Evolutionary conservation across 2,797 vertebrate species (phyloP), one percentile per base, ranked within the genome.

Genomic region (Naso thynnoides): DNA sequence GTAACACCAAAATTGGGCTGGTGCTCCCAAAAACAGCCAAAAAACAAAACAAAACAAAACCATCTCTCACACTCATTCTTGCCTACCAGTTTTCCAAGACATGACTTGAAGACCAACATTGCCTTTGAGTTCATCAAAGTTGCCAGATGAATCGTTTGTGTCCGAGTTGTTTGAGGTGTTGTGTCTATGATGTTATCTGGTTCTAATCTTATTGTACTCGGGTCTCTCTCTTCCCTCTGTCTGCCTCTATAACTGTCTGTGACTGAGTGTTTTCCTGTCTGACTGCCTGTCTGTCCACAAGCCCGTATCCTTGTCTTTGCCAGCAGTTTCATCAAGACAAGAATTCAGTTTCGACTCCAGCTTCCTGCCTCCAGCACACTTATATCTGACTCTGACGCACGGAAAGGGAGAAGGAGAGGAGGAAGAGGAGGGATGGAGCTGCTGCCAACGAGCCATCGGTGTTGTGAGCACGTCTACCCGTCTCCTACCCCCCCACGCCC

Each of bases 101-200:
- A 95, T 58, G 93, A 93, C 57, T 91, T 95, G 86, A 95, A 95
- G 92, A 95, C 85, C 89, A 93, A 90, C 94, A 95, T 94, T 64
- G 87, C 79, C 33, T 31, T 53, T 1, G 78, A 78, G 72, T 78
- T 92, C 86, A 90, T 89, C 70, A 83, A 89, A 78, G 79, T 78
- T 66, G 13, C 6, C 54, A 55, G 57, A 50, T 53, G 60, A 76
- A 61, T 19, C 0, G 48, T 62, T 38, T 62, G 57, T 78, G 74
- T 64, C 70, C 58, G 2, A 52, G 52, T 27, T 63, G 42, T 63
- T 7, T 56, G 23, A 61, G 39, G 36, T 50, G 77, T 81, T 79
- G 11, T 27, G 73, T 75, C 80, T 82, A 31, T 59, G 56, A 67
- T 21, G 27, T 42, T 81, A 49, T 84, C 64, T 39, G 36, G 3